These are phyloP conservation scores for Carassius gibelio DNA, from an alignment of 2,113 vertebrate species.

Conservation along the genomic window DNA sequence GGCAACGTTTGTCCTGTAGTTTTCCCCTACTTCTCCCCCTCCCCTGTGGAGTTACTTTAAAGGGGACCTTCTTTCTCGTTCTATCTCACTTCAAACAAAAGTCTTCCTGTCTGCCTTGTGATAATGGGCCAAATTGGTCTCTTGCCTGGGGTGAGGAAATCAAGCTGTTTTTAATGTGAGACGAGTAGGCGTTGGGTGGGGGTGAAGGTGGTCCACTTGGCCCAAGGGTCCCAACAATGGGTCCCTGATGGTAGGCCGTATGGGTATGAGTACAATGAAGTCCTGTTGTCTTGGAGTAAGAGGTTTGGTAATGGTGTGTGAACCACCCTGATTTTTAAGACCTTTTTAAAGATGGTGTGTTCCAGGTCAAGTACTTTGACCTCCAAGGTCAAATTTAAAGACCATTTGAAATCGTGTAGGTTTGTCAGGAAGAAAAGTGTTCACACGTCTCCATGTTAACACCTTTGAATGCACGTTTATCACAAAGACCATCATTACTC, in stretches of 20 bases:
- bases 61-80: conserved; percentile 52
- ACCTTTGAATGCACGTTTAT: conserved; percentile 3
- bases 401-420: conserved; percentile 4
- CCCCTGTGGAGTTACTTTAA: conserved; percentile 66
- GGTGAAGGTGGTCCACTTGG: conserved; percentile 9
- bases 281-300: conserved; percentile 15
- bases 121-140: conserved; percentile 77
- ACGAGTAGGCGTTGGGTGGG: conserved; percentile 39
- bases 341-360: conserved; percentile 35
- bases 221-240: conserved; percentile 16
- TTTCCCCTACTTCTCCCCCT: conserved; percentile 62
- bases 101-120: conserved; percentile 62
- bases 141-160: conserved; percentile 72
- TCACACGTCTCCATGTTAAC: conserved; percentile 43
- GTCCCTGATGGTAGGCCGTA: conserved; percentile 14
- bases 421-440: neutral
- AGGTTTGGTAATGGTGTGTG: conserved; percentile 12
- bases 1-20: conserved; percentile 45
- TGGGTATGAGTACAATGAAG: conserved; percentile 26
- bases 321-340: conserved; percentile 39
- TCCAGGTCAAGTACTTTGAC: conserved; percentile 59
- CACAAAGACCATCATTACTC: neutral
- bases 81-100: conserved; percentile 66
- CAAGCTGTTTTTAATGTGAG: conserved; percentile 67
- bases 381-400: conserved; percentile 28